These are phyloP conservation scores for Nyctibius bracteatus DNA, from an alignment of 2,113 vertebrate species.

Conservation along the genomic window DNA sequence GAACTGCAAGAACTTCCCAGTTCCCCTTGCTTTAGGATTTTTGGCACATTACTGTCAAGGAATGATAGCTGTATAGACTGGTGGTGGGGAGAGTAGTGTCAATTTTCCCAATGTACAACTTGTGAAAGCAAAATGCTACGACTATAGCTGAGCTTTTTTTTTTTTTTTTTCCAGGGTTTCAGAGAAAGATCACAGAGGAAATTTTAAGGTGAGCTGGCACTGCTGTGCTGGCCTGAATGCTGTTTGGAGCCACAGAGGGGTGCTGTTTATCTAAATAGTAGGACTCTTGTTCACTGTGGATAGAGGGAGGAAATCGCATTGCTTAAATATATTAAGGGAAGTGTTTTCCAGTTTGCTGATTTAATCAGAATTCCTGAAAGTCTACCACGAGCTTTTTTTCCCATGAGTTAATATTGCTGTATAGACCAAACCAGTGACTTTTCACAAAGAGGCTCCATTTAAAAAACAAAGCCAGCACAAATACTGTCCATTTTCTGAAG, in stretches of 20 bases:
- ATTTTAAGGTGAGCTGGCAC: not conserved
- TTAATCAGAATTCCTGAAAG: not conserved
- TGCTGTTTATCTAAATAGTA: not conserved
- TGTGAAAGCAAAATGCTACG: not conserved
- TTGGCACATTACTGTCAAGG: not conserved
- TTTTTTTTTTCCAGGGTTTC: not conserved
- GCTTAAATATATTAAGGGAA: not conserved
- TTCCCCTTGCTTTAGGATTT: not conserved
- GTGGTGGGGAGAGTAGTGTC: not conserved
- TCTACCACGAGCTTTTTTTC: not conserved
- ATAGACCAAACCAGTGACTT: not conserved
- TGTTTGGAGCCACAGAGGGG: constrained; percentile 21
- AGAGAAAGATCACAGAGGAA: not conserved
- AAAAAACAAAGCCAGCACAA: not conserved
- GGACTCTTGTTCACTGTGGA: not conserved
- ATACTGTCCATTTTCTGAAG: not conserved
- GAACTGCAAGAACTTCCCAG: not conserved
- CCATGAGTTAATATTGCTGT: not conserved
- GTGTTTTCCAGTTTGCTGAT: not conserved
- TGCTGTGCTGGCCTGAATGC: not conserved
- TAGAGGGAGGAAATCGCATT: not conserved
- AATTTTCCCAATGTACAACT: not conserved
- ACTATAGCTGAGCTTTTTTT: not conserved
- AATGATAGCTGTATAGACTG: not conserved
- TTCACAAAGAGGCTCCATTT: not conserved